Percentiles rank a stretch among this genome's conserved stretches.
Evolutionary conservation across 2,113 vertebrate species (phyloP).

Genomic region (Polyodon spathula): DNA sequence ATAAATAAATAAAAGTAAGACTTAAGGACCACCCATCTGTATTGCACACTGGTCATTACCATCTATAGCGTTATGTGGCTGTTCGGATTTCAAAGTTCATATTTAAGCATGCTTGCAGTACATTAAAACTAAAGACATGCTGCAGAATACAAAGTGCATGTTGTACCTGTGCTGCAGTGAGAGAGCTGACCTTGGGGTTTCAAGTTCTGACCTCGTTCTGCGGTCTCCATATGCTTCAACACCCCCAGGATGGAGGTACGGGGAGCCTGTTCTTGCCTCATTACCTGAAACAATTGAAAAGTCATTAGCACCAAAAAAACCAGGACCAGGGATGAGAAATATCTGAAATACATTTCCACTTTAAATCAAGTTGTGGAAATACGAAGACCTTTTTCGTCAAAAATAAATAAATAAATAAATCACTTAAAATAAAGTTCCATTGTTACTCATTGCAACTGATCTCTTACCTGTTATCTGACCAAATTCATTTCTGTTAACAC

Average conservation of each 20-base stretch:
- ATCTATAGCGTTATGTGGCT: too few species aligned
- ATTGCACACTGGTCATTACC: too few species aligned
- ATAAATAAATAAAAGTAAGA: background rate
- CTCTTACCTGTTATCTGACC: slow-evolving; percentile 61
- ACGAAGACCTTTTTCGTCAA: too few species aligned
- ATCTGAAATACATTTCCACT: too few species aligned
- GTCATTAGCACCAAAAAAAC: background rate
- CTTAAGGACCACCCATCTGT: background rate
- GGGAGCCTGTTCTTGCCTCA: slow-evolving; percentile 64
- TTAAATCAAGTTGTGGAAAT: too few species aligned
- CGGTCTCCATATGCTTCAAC: slow-evolving; percentile 72
- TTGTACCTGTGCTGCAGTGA: slow-evolving; percentile 63
- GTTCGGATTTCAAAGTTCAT: too few species aligned
- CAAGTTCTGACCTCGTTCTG: slow-evolving; percentile 66
- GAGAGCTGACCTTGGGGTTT: slow-evolving; percentile 65
- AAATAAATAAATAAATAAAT: too few species aligned
- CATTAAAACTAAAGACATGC: too few species aligned
- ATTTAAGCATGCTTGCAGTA: too few species aligned
- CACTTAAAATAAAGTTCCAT: too few species aligned
- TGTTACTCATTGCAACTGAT: too few species aligned
- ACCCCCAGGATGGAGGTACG: slow-evolving; percentile 56
- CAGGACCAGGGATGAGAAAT: background rate
- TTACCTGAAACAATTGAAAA: slow-evolving; percentile 47
- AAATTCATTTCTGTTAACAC: slow-evolving; percentile 63
- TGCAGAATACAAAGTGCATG: background rate